phyloP scores from a whole-genome alignment of 2,113 vertebrate genomes.

The Strix aluco region DNA sequence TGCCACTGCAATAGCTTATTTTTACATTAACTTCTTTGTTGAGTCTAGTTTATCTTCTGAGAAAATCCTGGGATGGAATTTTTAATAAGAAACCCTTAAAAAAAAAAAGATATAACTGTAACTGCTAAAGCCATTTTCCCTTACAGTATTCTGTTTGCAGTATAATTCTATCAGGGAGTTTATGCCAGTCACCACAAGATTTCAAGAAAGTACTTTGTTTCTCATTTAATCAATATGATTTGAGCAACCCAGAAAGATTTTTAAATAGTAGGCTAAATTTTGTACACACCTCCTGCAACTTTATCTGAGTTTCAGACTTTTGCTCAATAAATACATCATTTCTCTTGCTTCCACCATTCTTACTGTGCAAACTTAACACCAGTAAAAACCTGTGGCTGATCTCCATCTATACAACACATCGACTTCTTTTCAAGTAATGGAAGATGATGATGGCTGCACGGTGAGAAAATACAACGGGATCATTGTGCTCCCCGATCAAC shows the following conservation, averaged over 20 bases:
- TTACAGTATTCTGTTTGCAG: neutral
- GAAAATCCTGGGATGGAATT: conserved; percentile 27
- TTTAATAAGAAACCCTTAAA: conserved; percentile 52
- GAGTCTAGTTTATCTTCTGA: conserved; percentile 46
- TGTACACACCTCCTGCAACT: neutral
- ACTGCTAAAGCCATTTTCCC: conserved; percentile 5
- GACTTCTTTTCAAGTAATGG: neutral
- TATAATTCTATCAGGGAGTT: conserved; percentile 38
- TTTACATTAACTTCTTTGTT: conserved; percentile 54
- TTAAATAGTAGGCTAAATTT: neutral
- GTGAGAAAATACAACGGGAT: neutral
- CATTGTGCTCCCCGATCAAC: neutral
- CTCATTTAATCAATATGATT: conserved; percentile 43
- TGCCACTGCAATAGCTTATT: conserved; percentile 46
- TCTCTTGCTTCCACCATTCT: neutral
- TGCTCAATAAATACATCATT: neutral
- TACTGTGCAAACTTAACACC: neutral
- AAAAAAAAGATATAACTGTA: neutral
- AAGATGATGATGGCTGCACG: neutral
- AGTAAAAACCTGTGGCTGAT: neutral
- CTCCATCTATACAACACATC: neutral
- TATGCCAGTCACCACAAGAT: neutral
- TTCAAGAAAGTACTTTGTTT: conserved; percentile 22
- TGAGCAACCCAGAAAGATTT: conserved; percentile 11
- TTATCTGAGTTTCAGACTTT: neutral